Evolutionary conservation across 2,888 invertebrate species (phyloP), one percentile per base, ranked within the genome.

Genomic region (Troides aeacus): DNA sequence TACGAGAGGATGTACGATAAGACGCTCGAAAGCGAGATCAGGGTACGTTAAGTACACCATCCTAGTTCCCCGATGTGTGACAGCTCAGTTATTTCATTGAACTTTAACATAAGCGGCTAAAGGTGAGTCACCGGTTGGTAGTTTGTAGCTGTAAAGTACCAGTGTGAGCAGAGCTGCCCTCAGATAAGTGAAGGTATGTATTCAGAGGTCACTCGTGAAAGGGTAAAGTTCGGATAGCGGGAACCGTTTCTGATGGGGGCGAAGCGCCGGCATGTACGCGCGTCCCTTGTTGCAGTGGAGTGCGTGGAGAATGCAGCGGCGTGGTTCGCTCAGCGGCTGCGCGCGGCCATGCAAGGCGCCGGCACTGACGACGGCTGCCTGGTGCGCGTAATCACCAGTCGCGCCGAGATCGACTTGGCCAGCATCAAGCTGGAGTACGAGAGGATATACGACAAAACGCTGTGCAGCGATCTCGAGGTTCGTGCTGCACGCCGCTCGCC

Each of bases 351-450:
- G 93, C 90, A 94, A 75, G 96, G 96, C 15, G 88, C 93, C 4
- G 96, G 96, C 18, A 96, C 96, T 0, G 95, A 95, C 72, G 96
- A 96, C 84, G 84, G 85, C 70, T 93, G 94, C 0, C 86, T 97
- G 17, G 94, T 96, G 58, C 90, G 96, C 71, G 94, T 96, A 73
- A 87, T 96, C 65, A 94, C 94, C 36, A 93, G 94, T 71, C 93
- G 96, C 71, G 93, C 95, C 1, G 95, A 96, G 93, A 88, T 95
- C 17, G 96, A 96, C 86, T 92, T 96, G 78, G 95, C 90, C 36
- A 89, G 90, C 74, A 95, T 96, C 79, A 96, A 95, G 87, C 84
- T 88, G 58, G 96, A 96, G 82, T 96, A 95, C 85, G 95, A 96
- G 84, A 87, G 94, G 57, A 87, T 95, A 73, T 96, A 94, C 79